These are phyloP conservation scores for Steinernema feltiae DNA, from an alignment of 1,140 invertebrate genomes.

Conservation along the genomic window DNA sequence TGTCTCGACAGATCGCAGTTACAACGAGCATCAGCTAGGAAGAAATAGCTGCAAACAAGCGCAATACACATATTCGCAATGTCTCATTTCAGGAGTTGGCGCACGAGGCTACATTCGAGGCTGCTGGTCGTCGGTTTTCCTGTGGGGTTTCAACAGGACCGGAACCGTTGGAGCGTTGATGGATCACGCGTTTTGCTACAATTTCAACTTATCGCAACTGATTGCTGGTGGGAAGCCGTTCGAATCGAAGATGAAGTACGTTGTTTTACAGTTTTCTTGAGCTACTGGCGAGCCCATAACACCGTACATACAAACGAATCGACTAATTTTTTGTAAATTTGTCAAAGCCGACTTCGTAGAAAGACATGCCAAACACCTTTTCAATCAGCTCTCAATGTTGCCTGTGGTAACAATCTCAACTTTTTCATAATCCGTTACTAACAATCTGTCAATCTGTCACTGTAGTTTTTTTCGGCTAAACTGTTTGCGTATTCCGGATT, in stretches of 20 bases:
- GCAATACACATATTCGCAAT: background rate
- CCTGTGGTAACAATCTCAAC: no score
- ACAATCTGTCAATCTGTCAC: no score
- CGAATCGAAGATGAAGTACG: slow-evolving; percentile 44
- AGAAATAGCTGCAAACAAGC: slow-evolving; percentile 17
- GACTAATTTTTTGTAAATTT: no score
- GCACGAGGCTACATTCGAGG: slow-evolving; percentile 47
- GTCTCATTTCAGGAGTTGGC: slow-evolving; percentile 40
- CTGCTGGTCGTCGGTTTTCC: slow-evolving; percentile 41
- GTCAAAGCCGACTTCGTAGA: no score
- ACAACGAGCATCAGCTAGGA: background rate
- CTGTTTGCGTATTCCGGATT: no score
- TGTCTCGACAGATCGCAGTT: background rate
- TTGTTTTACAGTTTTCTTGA: slow-evolving; percentile 1
- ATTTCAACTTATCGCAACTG: slow-evolving; percentile 42
- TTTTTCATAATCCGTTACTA: no score
- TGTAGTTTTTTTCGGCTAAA: no score
- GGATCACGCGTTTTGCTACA: slow-evolving; percentile 41
- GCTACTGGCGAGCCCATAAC: no score
- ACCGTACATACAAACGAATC: no score
- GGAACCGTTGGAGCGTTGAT: slow-evolving; percentile 30
- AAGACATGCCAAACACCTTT: no score
- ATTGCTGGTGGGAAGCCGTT: slow-evolving; percentile 35
- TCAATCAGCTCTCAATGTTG: no score
- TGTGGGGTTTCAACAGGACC: slow-evolving; percentile 43